A percentile compares a stretch with the other conserved stretches of the same genome.
Conservation (phyloP, 2,797 vertebrate genomes). For the Coluber constrictor region DNA sequence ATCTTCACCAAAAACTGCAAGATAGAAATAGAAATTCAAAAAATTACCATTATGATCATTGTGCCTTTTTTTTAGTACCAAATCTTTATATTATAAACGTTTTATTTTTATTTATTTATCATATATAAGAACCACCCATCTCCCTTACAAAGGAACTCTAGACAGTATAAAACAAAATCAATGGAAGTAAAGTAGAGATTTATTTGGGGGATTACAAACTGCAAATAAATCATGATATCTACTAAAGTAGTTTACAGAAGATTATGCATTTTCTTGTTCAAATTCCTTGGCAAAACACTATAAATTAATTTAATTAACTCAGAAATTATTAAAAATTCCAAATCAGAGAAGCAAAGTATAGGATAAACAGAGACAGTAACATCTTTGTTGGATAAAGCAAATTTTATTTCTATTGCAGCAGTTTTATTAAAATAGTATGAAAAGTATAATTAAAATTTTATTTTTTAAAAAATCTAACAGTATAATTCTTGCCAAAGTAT, state of each 20-base stretch:
- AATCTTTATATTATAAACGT: neutral
- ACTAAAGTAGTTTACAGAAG: neutral
- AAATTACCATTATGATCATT: neutral
- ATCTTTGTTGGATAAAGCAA: neutral
- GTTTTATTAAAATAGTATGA: neutral
- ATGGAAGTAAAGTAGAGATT: neutral
- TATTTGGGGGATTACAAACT: neutral
- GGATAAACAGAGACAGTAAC: neutral
- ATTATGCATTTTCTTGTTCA: neutral
- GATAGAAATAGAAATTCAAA: conserved; percentile 30
- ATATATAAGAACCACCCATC: neutral
- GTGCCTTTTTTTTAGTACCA: neutral
- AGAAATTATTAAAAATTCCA: neutral
- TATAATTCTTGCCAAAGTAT: neutral
- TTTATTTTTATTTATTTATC: neutral
- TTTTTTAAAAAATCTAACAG: neutral
- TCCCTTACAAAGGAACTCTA: neutral
- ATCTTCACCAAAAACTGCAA: conserved; percentile 95
- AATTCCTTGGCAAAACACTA: neutral
- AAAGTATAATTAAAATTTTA: neutral
- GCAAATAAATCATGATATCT: neutral
- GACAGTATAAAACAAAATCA: neutral
- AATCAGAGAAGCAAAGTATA: neutral
- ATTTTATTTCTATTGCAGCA: neutral
- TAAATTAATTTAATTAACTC: neutral